These are phyloP conservation scores for Camponotus pennsylvanicus DNA, from an alignment of 1,140 invertebrate species.

Conservation along the genomic window DNA sequence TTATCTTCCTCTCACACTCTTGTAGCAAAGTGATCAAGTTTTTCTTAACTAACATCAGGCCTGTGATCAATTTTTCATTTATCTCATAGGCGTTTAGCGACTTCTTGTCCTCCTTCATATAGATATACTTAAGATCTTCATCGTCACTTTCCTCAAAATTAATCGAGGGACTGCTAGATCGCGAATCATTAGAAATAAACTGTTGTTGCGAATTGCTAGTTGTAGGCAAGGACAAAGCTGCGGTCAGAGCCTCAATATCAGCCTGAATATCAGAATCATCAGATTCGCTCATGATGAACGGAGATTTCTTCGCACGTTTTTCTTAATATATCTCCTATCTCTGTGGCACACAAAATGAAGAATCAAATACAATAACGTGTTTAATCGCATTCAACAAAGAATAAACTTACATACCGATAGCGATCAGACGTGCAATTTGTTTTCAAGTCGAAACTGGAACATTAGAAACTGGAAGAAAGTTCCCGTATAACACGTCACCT, in stretches of 20 bases:
- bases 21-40: conserved; percentile 71
- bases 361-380: background rate
- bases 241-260: conserved; percentile 79
- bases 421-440: background rate
- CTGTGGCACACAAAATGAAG: background rate
- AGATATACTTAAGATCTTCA: background rate
- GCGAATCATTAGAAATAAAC: no score
- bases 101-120: background rate
- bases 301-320: background rate
- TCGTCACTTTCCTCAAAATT: background rate
- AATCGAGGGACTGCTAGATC: background rate
- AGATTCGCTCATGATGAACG: conserved; percentile 74
- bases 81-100: conserved; percentile 47
- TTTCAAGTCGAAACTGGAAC: background rate
- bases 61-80: conserved; percentile 74
- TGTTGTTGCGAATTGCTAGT: background rate
- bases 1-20: conserved; percentile 73
- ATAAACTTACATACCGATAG: background rate
- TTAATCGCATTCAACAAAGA: background rate
- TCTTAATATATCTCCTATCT: no score
- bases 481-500: background rate
- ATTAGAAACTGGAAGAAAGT: background rate
- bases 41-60: conserved; percentile 64
- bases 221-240: conserved; percentile 57
- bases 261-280: conserved; percentile 79